A percentile compares a stretch with the other conserved stretches of the same genome.
Conservation (phyloP, 2,888 invertebrate species). For the Philereme vetulata region DNA sequence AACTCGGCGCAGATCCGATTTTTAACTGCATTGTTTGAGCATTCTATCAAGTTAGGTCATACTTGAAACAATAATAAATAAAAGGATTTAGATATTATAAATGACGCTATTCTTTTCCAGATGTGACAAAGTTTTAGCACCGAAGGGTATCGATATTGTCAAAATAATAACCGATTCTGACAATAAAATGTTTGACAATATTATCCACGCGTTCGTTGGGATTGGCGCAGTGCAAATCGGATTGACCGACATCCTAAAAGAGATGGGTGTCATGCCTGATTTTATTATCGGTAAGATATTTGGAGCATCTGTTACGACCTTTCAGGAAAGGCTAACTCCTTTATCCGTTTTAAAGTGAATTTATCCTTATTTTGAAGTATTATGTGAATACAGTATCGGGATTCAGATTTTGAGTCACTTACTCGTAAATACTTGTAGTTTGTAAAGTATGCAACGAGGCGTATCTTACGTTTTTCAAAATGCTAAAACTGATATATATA, state of each 20-base stretch:
- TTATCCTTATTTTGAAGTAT: background rate
- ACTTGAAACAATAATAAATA: no score
- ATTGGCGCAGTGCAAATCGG: conserved; percentile 88
- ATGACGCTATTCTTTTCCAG: conserved; percentile 39
- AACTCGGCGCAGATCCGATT: no score
- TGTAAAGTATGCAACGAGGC: no score
- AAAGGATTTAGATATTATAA: no score
- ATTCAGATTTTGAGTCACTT: no score
- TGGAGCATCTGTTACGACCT: conserved; percentile 15
- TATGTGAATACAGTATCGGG: background rate
- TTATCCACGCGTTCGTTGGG: conserved; percentile 88
- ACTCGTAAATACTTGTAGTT: no score
- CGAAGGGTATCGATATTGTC: conserved; percentile 86
- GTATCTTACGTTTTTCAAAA: no score
- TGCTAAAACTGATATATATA: no score
- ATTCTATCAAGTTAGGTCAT: no score
- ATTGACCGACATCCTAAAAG: conserved; percentile 85
- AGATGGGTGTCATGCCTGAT: conserved; percentile 86
- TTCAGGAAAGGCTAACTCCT: conserved; percentile 40
- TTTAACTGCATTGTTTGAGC: no score
- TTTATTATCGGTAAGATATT: conserved; percentile 87
- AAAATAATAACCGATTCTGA: conserved; percentile 85
- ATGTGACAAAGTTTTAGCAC: conserved; percentile 82
- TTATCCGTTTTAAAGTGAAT: background rate
- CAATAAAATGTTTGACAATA: conserved; percentile 85